Conservation (phyloP, 2,797 vertebrate genomes). For the Netta rufina region DNA sequence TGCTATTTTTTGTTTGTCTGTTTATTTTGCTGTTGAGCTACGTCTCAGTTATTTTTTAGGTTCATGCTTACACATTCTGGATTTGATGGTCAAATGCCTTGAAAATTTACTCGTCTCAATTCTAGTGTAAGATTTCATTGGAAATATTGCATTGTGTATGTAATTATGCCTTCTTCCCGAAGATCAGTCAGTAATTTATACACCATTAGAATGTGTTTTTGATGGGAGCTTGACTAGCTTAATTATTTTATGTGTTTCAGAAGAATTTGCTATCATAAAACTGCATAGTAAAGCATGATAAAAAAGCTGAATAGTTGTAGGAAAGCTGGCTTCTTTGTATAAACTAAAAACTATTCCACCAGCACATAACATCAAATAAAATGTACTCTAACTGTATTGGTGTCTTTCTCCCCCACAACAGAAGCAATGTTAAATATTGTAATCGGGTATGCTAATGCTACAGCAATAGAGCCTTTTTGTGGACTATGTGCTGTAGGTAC, state of each 20-base stretch:
- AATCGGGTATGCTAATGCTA: background rate
- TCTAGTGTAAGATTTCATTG: constrained; percentile 12
- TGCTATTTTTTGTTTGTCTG: background rate
- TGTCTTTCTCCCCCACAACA: background rate
- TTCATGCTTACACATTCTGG: constrained; percentile 21
- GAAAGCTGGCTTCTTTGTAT: background rate
- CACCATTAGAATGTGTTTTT: constrained; percentile 5
- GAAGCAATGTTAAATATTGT: background rate
- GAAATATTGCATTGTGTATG: background rate
- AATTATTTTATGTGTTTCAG: background rate
- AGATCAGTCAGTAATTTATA: background rate
- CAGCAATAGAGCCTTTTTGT: background rate
- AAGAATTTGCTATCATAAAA: constrained; percentile 28
- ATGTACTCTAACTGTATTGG: background rate
- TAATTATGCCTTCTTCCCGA: constrained; percentile 24
- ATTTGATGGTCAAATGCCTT: background rate
- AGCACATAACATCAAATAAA: background rate
- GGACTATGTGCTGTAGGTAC: background rate
- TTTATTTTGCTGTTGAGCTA: background rate
- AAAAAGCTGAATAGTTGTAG: background rate
- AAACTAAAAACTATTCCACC: background rate
- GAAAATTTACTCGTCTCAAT: constrained; percentile 43
- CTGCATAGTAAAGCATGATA: background rate
- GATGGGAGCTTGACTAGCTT: constrained; percentile 15
- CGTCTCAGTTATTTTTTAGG: background rate